These are phyloP conservation scores for Trachelus tabidus DNA, from an alignment of 2,888 invertebrate species.

Conservation along the genomic window DNA sequence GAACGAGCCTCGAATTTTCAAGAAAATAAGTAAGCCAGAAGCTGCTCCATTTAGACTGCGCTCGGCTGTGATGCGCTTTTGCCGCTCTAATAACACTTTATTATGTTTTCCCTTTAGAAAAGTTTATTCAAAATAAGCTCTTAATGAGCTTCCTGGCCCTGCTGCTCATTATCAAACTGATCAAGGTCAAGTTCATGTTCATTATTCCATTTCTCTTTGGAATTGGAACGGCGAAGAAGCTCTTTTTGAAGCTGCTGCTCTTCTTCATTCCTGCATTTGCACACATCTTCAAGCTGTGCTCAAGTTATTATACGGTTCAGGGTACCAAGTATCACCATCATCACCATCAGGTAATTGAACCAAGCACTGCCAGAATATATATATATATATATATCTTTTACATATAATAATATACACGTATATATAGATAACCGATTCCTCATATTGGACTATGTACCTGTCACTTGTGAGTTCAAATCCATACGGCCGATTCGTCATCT, in stretches of 20 bases:
- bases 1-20: conserved; percentile 73
- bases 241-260: conserved; percentile 81
- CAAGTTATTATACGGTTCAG: conserved; percentile 82
- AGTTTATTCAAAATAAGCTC: conserved; percentile 80
- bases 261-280: conserved; percentile 86
- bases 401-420: too few relatives aligned
- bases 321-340: conserved; percentile 84
- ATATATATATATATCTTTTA: too few relatives aligned
- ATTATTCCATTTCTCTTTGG: conserved; percentile 83
- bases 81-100: background rate
- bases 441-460: background rate
- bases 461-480: background rate
- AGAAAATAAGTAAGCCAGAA: conserved; percentile 74
- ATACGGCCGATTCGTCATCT: too few relatives aligned
- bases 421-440: too few relatives aligned
- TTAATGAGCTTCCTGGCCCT: conserved; percentile 81
- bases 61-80: conserved; percentile 5
- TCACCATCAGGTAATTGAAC: conserved; percentile 71
- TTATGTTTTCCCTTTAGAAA: conserved; percentile 70
- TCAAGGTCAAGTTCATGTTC: conserved; percentile 84
- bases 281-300: conserved; percentile 86
- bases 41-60: background rate
- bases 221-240: conserved; percentile 84
- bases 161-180: conserved; percentile 80
- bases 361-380: too few relatives aligned